Conservation (phyloP, 1,140 invertebrate species). For the Drosophila mauritiana region DNA sequence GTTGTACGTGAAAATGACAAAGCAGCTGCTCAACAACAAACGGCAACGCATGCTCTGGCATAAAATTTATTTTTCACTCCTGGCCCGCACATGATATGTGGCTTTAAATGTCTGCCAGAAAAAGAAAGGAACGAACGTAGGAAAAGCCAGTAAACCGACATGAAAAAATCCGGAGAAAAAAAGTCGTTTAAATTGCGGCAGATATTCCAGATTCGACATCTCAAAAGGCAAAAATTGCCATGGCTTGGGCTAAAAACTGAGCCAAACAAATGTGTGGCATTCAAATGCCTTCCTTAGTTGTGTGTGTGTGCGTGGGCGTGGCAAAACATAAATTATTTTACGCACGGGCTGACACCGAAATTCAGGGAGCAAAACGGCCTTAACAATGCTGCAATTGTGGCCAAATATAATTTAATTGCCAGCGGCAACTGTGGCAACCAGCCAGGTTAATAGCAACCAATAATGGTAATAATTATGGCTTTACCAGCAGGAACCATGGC, state of each 20-base stretch:
- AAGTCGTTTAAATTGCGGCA: slow-evolving; percentile 57
- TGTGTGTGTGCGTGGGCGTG: slow-evolving; percentile 43
- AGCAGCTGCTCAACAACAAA: slow-evolving; percentile 73
- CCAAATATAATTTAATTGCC: slow-evolving; percentile 63
- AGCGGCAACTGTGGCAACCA: slow-evolving; percentile 7
- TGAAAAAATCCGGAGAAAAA: slow-evolving; percentile 14
- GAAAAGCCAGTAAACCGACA: slow-evolving; percentile 14
- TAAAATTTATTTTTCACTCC: slow-evolving; percentile 75
- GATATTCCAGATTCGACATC: slow-evolving; percentile 63
- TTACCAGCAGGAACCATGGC: background rate
- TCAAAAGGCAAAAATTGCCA: slow-evolving; percentile 33
- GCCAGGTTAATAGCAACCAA: slow-evolving; percentile 25
- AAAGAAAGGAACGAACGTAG: slow-evolving; percentile 7
- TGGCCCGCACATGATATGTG: slow-evolving; percentile 62
- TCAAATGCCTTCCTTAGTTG: slow-evolving; percentile 73
- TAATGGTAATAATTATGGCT: slow-evolving; percentile 10
- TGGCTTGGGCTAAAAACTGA: slow-evolving; percentile 13
- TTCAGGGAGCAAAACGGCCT: slow-evolving; percentile 15
- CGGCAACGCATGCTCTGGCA: slow-evolving; percentile 70
- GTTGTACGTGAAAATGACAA: slow-evolving; percentile 75
- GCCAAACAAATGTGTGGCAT: slow-evolving; percentile 68
- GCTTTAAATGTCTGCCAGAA: slow-evolving; percentile 60
- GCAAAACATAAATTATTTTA: slow-evolving; percentile 70
- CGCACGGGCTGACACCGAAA: slow-evolving; percentile 53
- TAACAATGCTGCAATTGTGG: slow-evolving; percentile 65